These are phyloP conservation scores for Lathamus discolor DNA, from an alignment of 2,113 vertebrate species.

Conservation along the genomic window DNA sequence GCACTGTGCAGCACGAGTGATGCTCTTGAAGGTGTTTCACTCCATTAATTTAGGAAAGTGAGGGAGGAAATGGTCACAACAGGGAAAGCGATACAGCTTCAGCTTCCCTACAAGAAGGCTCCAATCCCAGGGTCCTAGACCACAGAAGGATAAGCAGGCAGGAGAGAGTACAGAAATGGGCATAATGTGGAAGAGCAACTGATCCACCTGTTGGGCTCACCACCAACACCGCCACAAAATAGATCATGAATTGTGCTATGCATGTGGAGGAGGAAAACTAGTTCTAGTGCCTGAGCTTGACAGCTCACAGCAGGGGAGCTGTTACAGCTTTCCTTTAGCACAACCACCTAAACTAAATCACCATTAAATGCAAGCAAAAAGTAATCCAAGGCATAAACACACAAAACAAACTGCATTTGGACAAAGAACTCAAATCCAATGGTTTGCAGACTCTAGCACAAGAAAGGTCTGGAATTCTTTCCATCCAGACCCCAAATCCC, in stretches of 20 bases:
- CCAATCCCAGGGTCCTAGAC: not conserved
- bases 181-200: not conserved
- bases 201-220: not conserved
- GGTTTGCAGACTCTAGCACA: not conserved
- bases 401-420: not conserved
- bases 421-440: not conserved
- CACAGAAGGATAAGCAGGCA: not conserved
- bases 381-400: not conserved
- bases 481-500: not conserved
- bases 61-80: not conserved
- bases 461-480: not conserved
- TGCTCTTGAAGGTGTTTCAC: not conserved
- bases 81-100: not conserved
- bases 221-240: not conserved
- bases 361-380: not conserved
- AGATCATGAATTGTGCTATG: not conserved
- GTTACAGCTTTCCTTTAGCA: not conserved
- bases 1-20: not conserved
- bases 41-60: not conserved
- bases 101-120: not conserved
- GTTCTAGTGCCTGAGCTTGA: not conserved
- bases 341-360: not conserved
- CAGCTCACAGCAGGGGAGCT: not conserved
- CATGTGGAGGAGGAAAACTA: not conserved
- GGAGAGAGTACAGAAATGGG: not conserved